These are phyloP conservation scores for Fistularia commersonii DNA, from an alignment of 2,797 vertebrate species.

Conservation along the genomic window DNA sequence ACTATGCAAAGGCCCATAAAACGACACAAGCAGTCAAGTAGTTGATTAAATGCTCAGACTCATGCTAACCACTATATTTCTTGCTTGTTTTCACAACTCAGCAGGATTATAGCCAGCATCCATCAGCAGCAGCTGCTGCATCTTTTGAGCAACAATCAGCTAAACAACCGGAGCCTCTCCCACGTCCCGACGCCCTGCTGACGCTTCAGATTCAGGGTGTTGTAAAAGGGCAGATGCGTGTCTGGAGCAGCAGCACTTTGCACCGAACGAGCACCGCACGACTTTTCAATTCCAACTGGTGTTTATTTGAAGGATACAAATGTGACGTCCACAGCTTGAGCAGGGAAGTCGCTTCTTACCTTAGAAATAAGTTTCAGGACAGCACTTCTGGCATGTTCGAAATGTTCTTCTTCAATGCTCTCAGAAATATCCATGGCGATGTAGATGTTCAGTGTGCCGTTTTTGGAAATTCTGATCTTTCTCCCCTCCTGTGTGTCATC, in stretches of 20 bases:
- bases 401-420: conserved; percentile 48
- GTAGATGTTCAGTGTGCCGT: conserved; percentile 78
- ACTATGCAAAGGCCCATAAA: no score
- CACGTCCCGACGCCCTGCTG: conserved; percentile 20
- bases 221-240: not conserved
- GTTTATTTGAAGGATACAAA: not conserved
- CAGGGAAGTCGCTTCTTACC: conserved; percentile 52
- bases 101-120: conserved; percentile 29
- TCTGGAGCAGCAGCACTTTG: not conserved
- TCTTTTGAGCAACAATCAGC: conserved; percentile 28
- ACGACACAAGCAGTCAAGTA: not conserved
- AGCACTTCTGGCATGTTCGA: conserved; percentile 35
- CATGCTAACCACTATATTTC: conserved; percentile 11
- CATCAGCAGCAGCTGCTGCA: conserved; percentile 18
- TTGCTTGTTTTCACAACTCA: conserved; percentile 33
- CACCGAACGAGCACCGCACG: conserved; percentile 1
- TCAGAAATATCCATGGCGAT: conserved; percentile 78
- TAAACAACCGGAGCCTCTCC: conserved; percentile 15
- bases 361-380: conserved; percentile 65
- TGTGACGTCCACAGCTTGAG: no score
- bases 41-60: conserved; percentile 32
- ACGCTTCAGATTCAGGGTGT: conserved; percentile 12
- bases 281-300: not conserved
- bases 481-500: conserved; percentile 46
- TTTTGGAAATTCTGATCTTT: conserved; percentile 63